Evolutionary conservation across 2,113 vertebrate genomes (phyloP), one percentile per base, ranked within the genome.

Genomic region (Carollia perspicillata): DNA sequence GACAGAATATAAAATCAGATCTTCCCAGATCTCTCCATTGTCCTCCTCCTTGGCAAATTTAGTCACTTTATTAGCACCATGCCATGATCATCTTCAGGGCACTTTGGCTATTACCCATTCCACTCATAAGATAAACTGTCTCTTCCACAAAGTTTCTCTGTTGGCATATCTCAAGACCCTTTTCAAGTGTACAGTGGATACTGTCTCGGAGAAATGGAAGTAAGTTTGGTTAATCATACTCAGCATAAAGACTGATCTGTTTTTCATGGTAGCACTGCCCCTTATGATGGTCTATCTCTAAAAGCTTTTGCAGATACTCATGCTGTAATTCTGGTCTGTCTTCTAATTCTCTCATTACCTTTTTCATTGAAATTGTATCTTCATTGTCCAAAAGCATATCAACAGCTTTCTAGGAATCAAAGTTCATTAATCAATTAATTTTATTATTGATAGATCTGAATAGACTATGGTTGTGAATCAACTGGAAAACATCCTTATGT

Each of bases 321-420:
- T 99, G 99, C 90, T 99, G 99, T 37, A 99, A 97, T 94, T 99
- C 99, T 13, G 99, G 99, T 81, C 99, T 99, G 97, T 99, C 97
- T 97, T 99, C 98, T 18, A 99, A 96, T 90, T 99, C 99, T 95
- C 99, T 99, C 13, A 99, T 99, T 8, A 99, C 99, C 94, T 98
- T 99, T 98, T 99, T 99, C 69, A 99, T 99, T 0, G 99, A 99
- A 98, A 99, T 99, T 98, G 99, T 99, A 98, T 99, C 99, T 99
- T 99, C 99, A 8, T 99, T 99, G 98, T 99, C 99, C 97, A 99
- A 98, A 97, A 99, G 99, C 99, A 99, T 99, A 97, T 99, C 99
- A 33, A 99, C 99, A 5, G 99, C 99, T 99, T 99, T 99, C 99
- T 99, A 99, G 96, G 99, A 99, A 98, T 99, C 99, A 97, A 99